Percentiles rank a stretch among this genome's conserved stretches.
Evolutionary conservation across 2,113 vertebrate genomes (phyloP).

Genomic region (Myocastor coypus): DNA sequence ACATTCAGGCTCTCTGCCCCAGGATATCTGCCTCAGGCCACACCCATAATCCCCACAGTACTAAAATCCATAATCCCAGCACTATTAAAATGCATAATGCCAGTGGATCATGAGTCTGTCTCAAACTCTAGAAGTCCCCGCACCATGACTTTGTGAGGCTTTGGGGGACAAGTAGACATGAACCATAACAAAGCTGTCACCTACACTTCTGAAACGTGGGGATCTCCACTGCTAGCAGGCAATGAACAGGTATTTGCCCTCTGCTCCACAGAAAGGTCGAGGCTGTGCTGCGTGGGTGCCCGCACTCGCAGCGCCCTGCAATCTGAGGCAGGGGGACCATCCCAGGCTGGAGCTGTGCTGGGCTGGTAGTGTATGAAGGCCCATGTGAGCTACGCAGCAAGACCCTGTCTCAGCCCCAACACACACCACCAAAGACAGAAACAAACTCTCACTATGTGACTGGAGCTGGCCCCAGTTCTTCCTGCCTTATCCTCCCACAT

Average conservation of each 20-base stretch:
- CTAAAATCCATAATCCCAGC: no score
- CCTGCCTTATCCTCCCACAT: no score
- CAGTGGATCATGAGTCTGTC: no score
- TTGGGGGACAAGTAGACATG: no score
- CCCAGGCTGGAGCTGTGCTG: neutral
- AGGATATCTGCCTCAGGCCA: no score
- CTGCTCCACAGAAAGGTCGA: neutral
- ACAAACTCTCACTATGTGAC: neutral
- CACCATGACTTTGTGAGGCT: no score
- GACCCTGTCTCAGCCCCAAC: neutral
- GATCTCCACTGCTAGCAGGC: neutral
- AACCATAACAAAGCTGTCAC: no score
- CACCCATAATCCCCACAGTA: no score
- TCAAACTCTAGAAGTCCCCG: no score
- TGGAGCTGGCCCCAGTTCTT: neutral
- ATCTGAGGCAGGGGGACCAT: neutral
- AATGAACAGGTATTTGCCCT: neutral
- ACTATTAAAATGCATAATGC: no score
- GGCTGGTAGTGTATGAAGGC: neutral
- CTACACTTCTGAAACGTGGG: neutral
- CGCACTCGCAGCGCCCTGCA: neutral
- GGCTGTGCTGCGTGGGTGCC: neutral
- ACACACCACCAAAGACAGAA: neutral
- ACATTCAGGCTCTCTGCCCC: no score
- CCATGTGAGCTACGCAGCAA: neutral